Evolutionary conservation across 2,797 vertebrate genomes (phyloP).

Genomic region (Rhinoraja longicauda): DNA sequence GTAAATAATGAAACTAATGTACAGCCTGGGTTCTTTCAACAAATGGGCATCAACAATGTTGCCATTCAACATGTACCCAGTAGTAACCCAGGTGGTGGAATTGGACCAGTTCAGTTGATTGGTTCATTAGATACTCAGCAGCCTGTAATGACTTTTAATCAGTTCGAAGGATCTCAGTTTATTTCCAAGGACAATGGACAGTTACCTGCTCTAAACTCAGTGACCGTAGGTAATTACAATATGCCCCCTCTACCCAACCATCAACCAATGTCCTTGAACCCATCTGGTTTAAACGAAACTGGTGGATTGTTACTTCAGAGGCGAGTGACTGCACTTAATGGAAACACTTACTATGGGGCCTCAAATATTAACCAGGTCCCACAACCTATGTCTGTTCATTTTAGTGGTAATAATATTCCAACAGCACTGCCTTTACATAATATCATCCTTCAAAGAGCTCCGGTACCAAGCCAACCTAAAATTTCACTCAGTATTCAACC

Average conservation of each 20-base stretch:
- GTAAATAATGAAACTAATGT: constrained; percentile 72
- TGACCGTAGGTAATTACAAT: constrained; percentile 49
- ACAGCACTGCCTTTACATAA: constrained; percentile 87
- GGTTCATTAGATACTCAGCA: constrained; percentile 80
- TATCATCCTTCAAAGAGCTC: constrained; percentile 93
- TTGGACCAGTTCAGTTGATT: constrained; percentile 89
- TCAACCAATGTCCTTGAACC: constrained; percentile 30
- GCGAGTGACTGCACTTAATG: constrained; percentile 61
- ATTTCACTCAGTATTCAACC: constrained; percentile 85
- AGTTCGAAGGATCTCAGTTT: constrained; percentile 88
- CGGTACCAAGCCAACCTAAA: constrained; percentile 79
- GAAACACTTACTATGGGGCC: constrained; percentile 64
- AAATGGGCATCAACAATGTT: constrained; percentile 67
- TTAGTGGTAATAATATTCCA: constrained; percentile 80
- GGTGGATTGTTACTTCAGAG: constrained; percentile 61
- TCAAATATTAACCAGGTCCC: constrained; percentile 76
- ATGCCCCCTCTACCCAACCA: constrained; percentile 29
- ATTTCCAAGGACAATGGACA: constrained; percentile 78
- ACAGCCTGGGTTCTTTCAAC: constrained; percentile 86
- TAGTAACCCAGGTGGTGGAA: constrained; percentile 66
- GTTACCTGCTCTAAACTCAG: constrained; percentile 46
- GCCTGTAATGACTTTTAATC: constrained; percentile 91
- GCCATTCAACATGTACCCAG: constrained; percentile 80
- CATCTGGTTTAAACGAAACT: constrained; percentile 50
- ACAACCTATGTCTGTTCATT: constrained; percentile 81